Percentiles rank a stretch among this genome's conserved stretches.
Conservation (phyloP, 2,113 vertebrate species). For the Ochotona princeps region DNA sequence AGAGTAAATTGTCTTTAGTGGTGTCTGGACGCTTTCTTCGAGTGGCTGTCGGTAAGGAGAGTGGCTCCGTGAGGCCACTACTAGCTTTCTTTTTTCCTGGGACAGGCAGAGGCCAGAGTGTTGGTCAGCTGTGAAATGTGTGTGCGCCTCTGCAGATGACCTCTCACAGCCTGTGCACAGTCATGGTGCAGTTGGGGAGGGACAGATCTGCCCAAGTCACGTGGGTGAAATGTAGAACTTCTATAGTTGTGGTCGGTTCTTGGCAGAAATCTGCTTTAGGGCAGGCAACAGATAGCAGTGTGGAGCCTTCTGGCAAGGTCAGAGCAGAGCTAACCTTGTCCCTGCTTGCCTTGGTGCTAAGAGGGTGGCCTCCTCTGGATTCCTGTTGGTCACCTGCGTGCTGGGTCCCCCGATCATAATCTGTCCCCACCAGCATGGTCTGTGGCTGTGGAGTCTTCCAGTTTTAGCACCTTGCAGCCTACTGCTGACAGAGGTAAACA, state of each 20-base stretch:
- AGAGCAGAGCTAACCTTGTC: neutral
- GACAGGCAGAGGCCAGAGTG: neutral
- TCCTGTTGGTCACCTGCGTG: neutral
- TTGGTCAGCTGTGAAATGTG: neutral
- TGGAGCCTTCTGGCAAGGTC: neutral
- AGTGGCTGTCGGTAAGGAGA: neutral
- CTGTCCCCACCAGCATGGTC: neutral
- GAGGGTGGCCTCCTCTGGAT: neutral
- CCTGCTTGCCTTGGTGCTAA: neutral
- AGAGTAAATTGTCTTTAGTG: constrained; percentile 89
- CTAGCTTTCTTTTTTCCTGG: neutral
- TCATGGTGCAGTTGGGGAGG: neutral
- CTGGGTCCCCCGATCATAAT: neutral
- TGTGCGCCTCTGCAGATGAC: neutral
- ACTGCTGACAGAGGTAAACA: neutral
- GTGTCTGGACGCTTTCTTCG: neutral
- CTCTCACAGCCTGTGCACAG: neutral
- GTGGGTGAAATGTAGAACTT: no score
- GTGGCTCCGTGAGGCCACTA: neutral
- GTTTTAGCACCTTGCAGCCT: neutral
- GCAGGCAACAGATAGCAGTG: neutral
- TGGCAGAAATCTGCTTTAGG: neutral
- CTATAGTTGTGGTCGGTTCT: neutral
- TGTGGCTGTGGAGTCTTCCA: neutral
- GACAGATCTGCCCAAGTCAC: neutral